Evolutionary conservation across 2,113 vertebrate species (phyloP).

Genomic region (Dendrocopos noguchii): DNA sequence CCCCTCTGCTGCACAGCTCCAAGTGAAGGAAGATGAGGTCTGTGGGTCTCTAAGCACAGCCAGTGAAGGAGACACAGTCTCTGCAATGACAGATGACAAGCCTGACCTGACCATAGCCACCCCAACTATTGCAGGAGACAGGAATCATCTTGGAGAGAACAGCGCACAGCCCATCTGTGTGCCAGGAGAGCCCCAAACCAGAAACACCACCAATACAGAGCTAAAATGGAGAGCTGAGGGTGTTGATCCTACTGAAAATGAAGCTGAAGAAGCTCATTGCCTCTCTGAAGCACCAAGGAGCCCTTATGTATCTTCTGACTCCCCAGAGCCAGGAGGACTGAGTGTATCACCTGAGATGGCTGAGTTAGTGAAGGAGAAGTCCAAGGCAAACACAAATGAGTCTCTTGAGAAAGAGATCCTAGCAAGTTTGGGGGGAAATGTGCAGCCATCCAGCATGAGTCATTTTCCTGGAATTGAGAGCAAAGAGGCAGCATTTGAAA

Average conservation of each 20-base stretch:
- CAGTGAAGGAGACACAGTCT: fast-evolving
- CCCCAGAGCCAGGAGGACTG: not conserved
- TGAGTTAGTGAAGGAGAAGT: not conserved
- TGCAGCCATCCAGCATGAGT: not conserved
- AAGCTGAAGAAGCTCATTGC: not conserved
- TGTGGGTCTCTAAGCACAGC: not conserved
- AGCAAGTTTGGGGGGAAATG: not conserved
- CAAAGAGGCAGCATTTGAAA: not conserved
- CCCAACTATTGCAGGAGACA: not conserved
- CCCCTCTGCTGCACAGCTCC: not conserved
- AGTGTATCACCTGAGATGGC: not conserved
- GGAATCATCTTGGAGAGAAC: not conserved
- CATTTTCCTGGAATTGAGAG: not conserved
- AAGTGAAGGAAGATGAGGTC: not conserved
- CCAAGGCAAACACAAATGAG: not conserved
- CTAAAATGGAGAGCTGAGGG: not conserved
- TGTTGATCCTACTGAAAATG: not conserved
- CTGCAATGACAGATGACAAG: not conserved
- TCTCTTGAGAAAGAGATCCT: not conserved
- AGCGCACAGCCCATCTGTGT: not conserved
- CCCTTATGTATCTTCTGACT: not conserved
- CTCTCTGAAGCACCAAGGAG: not conserved
- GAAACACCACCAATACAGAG: not conserved
- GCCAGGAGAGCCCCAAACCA: not conserved
- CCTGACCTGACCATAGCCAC: not conserved